Conservation (phyloP, 2,113 vertebrate genomes). For the Aramus guarauna region DNA sequence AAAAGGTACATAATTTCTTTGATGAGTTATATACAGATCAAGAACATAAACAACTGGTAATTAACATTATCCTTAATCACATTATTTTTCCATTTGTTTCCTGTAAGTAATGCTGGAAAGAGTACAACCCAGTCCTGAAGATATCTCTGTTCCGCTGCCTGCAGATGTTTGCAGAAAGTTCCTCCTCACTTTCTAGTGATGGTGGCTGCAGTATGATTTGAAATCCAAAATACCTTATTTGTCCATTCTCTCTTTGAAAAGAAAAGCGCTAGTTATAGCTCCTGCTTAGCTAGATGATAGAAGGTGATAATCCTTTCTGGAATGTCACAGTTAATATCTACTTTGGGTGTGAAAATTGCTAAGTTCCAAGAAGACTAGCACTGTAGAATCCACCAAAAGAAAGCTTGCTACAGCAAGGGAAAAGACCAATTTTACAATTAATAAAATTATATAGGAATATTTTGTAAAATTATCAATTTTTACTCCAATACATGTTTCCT, state of each 20-base stretch:
- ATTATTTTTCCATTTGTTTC: background rate
- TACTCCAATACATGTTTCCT: background rate
- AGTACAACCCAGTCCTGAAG: background rate
- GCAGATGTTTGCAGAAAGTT: background rate
- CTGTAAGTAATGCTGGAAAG: background rate
- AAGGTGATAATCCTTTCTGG: background rate
- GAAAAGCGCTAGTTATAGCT: background rate
- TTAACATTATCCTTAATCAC: background rate
- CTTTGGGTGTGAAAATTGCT: background rate
- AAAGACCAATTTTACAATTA: background rate
- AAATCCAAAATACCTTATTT: background rate
- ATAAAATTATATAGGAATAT: background rate
- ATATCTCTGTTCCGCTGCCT: background rate
- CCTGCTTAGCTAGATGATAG: background rate
- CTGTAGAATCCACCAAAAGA: background rate
- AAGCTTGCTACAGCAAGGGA: background rate
- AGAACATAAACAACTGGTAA: background rate
- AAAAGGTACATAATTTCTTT: background rate
- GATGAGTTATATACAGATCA: background rate
- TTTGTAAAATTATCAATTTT: background rate
- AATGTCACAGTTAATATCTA: background rate
- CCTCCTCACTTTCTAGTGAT: background rate
- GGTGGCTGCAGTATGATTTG: background rate
- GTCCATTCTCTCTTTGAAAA: background rate
- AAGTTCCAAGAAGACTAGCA: constrained; percentile 11